Conservation (phyloP, 2,113 vertebrate genomes). For the Bolborhynchus lineola region DNA sequence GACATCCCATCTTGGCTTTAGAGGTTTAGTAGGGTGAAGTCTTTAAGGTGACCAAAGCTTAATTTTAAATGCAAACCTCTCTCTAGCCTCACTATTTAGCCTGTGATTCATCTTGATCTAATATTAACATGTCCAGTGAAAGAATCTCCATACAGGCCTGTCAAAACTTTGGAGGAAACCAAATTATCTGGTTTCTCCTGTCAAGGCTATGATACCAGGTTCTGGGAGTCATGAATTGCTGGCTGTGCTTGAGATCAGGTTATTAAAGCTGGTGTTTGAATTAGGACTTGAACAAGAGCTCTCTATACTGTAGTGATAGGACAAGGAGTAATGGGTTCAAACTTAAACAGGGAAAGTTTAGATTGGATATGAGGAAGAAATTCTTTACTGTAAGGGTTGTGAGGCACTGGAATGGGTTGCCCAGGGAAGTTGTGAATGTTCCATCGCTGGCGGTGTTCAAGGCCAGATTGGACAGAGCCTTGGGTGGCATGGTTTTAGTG, state of each 20-base stretch:
- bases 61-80: not conserved
- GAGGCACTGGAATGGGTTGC: too few species aligned
- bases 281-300: not conserved
- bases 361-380: too few species aligned
- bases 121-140: not conserved
- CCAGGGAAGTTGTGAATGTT: too few species aligned
- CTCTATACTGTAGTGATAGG: not conserved
- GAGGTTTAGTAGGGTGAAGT: not conserved
- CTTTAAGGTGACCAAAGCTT: not conserved
- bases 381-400: too few species aligned
- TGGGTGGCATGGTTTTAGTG: too few species aligned
- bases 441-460: too few species aligned
- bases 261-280: not conserved
- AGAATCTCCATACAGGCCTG: not conserved
- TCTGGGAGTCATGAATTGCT: rapidly evolving
- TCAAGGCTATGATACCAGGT: not conserved
- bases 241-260: not conserved
- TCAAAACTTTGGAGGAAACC: not conserved
- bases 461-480: too few species aligned
- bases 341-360: too few species aligned
- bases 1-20: not conserved
- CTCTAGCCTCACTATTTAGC: not conserved
- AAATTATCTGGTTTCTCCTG: not conserved
- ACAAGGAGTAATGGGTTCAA: too few species aligned
- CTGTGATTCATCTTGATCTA: not conserved